Conservation (phyloP, 2,113 vertebrate species). For the Daubentonia madagascariensis region DNA sequence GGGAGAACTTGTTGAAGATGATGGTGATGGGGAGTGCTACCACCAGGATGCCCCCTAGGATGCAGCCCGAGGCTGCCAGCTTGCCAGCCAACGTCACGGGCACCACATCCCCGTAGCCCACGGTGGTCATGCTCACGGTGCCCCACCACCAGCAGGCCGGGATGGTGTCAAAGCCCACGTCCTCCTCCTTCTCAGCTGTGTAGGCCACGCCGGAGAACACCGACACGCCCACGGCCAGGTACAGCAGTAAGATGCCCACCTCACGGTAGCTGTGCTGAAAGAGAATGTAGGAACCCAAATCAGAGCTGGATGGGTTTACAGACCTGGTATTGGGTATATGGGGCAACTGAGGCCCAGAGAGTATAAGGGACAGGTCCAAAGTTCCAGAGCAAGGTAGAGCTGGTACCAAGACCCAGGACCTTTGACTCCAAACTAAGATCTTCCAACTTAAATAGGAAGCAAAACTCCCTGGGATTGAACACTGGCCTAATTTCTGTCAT, state of each 20-base stretch:
- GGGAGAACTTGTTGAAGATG: slow-evolving; percentile 99
- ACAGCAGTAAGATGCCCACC: slow-evolving; percentile 96
- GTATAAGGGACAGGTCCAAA: background rate
- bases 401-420: background rate
- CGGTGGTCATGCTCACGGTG: slow-evolving; percentile 98
- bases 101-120: slow-evolving; percentile 97
- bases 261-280: slow-evolving; percentile 98
- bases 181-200: slow-evolving; percentile 95
- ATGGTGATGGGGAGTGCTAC: slow-evolving; percentile 98
- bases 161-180: slow-evolving; percentile 95
- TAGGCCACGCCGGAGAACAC: slow-evolving; percentile 97
- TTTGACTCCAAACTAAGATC: background rate
- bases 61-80: slow-evolving; percentile 95
- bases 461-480: background rate
- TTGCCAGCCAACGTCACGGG: slow-evolving; percentile 95
- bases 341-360: background rate
- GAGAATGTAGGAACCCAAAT: slow-evolving; percentile 18
- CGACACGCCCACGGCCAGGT: slow-evolving; percentile 94
- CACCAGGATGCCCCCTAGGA: slow-evolving; percentile 95
- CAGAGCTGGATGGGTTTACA: background rate
- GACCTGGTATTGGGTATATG: background rate
- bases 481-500: background rate
- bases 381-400: background rate
- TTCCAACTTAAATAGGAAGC: background rate
- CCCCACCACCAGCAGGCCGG: slow-evolving; percentile 99